Evolutionary conservation across 2,113 vertebrate genomes (phyloP).

Genomic region (Pterophyllum scalare): DNA sequence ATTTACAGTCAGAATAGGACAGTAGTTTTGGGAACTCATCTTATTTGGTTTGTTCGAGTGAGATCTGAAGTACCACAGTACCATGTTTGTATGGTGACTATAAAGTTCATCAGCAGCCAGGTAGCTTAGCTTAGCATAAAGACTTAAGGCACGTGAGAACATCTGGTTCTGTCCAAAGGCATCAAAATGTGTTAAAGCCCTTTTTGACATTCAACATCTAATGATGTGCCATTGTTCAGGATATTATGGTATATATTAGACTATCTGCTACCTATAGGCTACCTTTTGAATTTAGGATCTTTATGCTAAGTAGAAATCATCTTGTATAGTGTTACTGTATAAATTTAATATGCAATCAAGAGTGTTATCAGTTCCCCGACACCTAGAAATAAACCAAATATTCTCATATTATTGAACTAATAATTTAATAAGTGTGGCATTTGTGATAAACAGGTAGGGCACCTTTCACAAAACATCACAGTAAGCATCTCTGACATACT

Average conservation of each 20-base stretch:
- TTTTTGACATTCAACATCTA: not conserved
- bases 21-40: not conserved
- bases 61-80: not conserved
- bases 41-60: not conserved
- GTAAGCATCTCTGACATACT: not conserved
- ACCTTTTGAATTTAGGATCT: not conserved
- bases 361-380: not conserved
- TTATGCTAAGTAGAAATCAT: not conserved
- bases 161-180: not conserved
- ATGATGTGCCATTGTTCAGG: not conserved
- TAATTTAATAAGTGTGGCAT: not conserved
- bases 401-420: not conserved
- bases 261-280: not conserved
- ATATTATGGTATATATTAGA: not conserved
- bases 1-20: not conserved
- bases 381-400: not conserved
- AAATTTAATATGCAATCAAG: not conserved
- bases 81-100: not conserved
- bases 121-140: not conserved
- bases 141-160: not conserved
- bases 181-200: not conserved
- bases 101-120: not conserved
- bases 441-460: not conserved
- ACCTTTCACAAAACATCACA: not conserved
- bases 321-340: accelerated